Evolutionary conservation across 2,888 invertebrate genomes (phyloP).

Genomic region (Odontothrips loti): DNA sequence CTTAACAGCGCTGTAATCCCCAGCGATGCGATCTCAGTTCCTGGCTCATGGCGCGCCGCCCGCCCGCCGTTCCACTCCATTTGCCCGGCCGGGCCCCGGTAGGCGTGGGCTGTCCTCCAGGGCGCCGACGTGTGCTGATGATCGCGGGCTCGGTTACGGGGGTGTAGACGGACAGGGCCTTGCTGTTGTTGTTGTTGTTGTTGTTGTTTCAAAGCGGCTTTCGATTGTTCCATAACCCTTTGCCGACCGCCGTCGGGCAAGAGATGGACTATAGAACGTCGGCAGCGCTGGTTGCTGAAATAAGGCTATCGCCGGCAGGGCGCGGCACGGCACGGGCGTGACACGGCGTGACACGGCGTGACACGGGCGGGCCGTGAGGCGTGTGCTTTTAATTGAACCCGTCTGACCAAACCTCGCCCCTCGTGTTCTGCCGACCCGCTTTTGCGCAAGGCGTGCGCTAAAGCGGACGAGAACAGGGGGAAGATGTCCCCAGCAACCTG

Average conservation of each 20-base stretch:
- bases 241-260: neutral
- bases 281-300: neutral
- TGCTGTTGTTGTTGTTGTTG: too few species aligned
- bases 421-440: neutral
- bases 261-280: neutral
- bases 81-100: neutral
- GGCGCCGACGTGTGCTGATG: too few species aligned
- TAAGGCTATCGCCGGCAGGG: neutral
- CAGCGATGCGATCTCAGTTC: too few species aligned
- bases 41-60: too few species aligned
- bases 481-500: too few species aligned
- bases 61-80: too few species aligned
- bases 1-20: too few species aligned
- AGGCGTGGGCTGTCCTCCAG: too few species aligned
- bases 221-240: neutral
- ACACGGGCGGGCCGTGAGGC: neutral
- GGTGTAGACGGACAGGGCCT: too few species aligned
- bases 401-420: neutral
- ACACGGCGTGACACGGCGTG: neutral
- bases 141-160: too few species aligned
- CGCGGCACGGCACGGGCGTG: neutral
- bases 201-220: too few species aligned
- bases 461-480: too few species aligned
- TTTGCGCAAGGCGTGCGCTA: neutral
- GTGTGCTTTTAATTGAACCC: constrained; percentile 14